Percentiles rank a stretch among this genome's conserved stretches.
phyloP scores from a whole-genome alignment of 2,888 invertebrate species.

The Drosophila colorata region DNA sequence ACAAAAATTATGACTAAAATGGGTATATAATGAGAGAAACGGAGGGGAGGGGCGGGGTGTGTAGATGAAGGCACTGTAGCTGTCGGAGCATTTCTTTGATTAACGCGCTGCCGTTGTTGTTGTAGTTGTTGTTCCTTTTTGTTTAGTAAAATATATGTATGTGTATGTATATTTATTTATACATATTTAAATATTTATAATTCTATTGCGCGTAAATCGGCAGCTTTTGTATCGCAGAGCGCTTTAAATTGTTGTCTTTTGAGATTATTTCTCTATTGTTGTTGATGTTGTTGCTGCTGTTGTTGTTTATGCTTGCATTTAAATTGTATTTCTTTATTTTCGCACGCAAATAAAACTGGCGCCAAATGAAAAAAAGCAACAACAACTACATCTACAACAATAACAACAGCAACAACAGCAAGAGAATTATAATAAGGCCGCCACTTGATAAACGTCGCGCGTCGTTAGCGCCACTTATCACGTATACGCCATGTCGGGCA shows the following conservation, averaged over 20 bases:
- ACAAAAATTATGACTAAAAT: conserved; percentile 27
- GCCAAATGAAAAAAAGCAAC: conserved; percentile 62
- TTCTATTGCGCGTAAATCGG: conserved; percentile 53
- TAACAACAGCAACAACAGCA: conserved; percentile 26
- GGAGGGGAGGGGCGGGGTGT: not conserved
- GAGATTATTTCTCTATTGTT: conserved; percentile 41
- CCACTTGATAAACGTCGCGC: conserved; percentile 79
- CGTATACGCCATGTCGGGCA: conserved; percentile 78
- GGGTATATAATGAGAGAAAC: conserved; percentile 4
- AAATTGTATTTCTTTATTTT: conserved; percentile 65
- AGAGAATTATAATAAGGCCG: conserved; percentile 56
- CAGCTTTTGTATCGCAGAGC: conserved; percentile 41
- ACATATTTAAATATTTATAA: conserved; percentile 41
- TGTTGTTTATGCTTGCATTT: conserved; percentile 53
- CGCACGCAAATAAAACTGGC: conserved; percentile 81
- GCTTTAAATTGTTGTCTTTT: conserved; percentile 37
- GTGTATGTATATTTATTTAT: conserved; percentile 5
- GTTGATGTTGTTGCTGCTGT: conserved; percentile 21
- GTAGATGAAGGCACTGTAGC: not conserved
- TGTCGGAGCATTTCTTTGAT: conserved; percentile 23
- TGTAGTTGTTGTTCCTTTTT: conserved; percentile 14
- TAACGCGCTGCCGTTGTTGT: conserved; percentile 13
- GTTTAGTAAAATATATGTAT: conserved; percentile 10
- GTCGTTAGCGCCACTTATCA: conserved; percentile 80
- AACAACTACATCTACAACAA: conserved; percentile 13